Evolutionary conservation across 1,140 invertebrate species (phyloP).

Genomic region (Heliconius nattereri): DNA sequence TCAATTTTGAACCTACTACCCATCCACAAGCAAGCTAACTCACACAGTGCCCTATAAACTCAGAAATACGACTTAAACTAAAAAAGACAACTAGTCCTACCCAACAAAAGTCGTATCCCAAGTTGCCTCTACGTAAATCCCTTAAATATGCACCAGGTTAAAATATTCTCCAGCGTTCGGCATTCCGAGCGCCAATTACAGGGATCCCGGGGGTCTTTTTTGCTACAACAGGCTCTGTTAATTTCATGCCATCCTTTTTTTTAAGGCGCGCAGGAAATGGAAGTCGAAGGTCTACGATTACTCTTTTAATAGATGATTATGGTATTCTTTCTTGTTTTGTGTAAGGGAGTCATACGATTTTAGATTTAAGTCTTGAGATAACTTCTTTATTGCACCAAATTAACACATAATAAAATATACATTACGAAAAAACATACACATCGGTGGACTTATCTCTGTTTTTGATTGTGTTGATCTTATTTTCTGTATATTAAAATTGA

Average conservation of each 20-base stretch:
- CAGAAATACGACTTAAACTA: not conserved
- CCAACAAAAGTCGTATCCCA: not conserved
- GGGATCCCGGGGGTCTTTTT: not conserved
- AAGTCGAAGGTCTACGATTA: not conserved
- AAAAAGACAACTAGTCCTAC: too few species aligned
- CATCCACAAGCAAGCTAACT: not conserved
- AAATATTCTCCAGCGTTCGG: not conserved
- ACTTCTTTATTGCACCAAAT: too few species aligned
- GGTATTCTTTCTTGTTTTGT: not conserved
- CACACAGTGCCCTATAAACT: not conserved
- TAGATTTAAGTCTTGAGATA: too few species aligned
- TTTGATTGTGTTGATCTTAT: too few species aligned
- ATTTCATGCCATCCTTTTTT: not conserved
- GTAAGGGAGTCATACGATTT: too few species aligned
- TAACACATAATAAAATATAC: too few species aligned
- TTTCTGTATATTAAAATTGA: too few species aligned
- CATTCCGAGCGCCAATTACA: constrained; percentile 10
- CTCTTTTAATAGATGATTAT: constrained; percentile 2
- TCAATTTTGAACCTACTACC: too few species aligned
- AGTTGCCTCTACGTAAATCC: not conserved
- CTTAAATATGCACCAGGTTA: constrained; percentile 6
- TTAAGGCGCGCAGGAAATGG: constrained; percentile 5
- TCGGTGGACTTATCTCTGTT: too few species aligned
- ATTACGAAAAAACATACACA: too few species aligned
- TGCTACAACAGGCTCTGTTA: constrained; percentile 11